Percentiles rank a stretch among this genome's conserved stretches.
Conservation (phyloP, 2,888 invertebrate species). For the Dyspetes luteomarginatus region DNA sequence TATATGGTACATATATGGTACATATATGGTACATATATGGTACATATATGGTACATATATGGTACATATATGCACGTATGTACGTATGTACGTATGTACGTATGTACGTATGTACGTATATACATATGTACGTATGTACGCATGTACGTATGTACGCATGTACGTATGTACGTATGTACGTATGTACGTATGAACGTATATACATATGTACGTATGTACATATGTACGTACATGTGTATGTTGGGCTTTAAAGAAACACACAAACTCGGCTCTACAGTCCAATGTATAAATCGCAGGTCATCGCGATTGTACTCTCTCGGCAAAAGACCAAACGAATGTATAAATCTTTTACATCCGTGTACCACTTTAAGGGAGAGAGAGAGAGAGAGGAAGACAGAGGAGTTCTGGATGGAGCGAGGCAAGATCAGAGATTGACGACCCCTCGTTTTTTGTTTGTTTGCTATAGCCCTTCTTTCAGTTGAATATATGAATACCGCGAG, state of each 20-base stretch:
- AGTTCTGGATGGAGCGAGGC: slow-evolving; percentile 39
- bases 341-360: slow-evolving; percentile 5
- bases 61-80: too few species aligned
- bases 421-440: slow-evolving; percentile 37
- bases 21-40: too few species aligned
- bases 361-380: slow-evolving; percentile 7
- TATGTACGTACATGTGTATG: background rate
- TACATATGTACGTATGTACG: too few species aligned
- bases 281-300: slow-evolving; percentile 75
- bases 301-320: slow-evolving; percentile 71
- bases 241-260: slow-evolving; percentile 1
- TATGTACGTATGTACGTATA: too few species aligned
- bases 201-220: too few species aligned
- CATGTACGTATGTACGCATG: too few species aligned
- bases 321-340: slow-evolving; percentile 63
- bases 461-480: background rate
- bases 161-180: too few species aligned
- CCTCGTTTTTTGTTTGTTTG: background rate
- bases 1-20: too few species aligned
- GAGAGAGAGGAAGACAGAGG: background rate
- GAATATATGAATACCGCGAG: background rate
- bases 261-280: slow-evolving; percentile 42
- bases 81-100: too few species aligned
- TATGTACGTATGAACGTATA: too few species aligned
- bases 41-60: too few species aligned